Evolutionary conservation across 37 sponge, comb jelly and placozoan genomes (phyloP).

Genomic region (Cliona cf. orientalis): DNA sequence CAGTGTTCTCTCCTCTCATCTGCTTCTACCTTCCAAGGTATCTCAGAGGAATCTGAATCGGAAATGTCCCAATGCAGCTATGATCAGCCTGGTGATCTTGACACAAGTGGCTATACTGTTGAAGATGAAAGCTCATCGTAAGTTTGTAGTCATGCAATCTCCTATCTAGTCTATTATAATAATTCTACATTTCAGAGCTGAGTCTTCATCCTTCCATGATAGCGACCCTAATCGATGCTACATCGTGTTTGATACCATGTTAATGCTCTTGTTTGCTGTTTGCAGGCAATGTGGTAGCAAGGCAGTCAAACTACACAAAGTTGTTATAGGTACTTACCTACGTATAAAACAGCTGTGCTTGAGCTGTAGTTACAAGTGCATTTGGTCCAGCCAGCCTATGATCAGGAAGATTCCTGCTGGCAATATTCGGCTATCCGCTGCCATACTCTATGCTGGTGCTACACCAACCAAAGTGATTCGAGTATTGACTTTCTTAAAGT

Average conservation of each 20-base stretch:
- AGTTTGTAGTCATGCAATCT: neutral
- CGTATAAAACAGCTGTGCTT: constrained; percentile 8
- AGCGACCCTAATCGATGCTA: neutral
- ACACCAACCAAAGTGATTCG: constrained; percentile 37
- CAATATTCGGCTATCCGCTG: constrained; percentile 41
- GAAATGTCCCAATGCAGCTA: neutral
- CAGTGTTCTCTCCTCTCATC: neutral
- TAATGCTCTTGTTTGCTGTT: neutral
- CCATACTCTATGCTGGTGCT: constrained; percentile 57
- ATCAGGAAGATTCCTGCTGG: constrained; percentile 41
- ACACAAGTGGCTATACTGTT: neutral
- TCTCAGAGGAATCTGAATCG: neutral
- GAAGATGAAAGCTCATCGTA: neutral
- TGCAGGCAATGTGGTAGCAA: neutral
- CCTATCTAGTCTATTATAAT: neutral
- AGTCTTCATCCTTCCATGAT: neutral
- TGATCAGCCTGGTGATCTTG: neutral
- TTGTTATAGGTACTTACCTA: constrained; percentile 17
- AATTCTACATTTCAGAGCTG: neutral
- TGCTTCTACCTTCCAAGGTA: neutral
- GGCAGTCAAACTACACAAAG: neutral
- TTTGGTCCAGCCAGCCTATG: neutral
- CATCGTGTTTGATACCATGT: neutral
- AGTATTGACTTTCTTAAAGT: constrained; percentile 9
- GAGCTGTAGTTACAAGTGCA: neutral